Evolutionary conservation across 2,888 invertebrate species (phyloP), one percentile per base, ranked within the genome.

Genomic region (Orthosia incerta): DNA sequence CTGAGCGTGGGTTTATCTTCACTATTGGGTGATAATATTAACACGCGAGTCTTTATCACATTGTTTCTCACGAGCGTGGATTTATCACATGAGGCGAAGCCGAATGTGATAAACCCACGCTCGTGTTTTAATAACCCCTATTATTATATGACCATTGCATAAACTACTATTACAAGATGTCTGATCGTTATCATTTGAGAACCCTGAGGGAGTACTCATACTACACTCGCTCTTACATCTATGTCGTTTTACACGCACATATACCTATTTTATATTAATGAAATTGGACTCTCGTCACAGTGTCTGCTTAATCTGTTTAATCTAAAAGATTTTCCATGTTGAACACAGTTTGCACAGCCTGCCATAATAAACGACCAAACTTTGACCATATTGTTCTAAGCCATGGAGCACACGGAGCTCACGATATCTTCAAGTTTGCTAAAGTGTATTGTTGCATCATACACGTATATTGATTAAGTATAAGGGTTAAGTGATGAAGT

Each of bases 311-410:
- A 57, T 77, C 31, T 69, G 48, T 53, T 31, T 16, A 11, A 26
- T 56, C n/a, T 39, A 50, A 60, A 78, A 68, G 26, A 76, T 64
- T 79, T 76, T 63, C 39, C 39, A n/a, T 39, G 60, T 64, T 45
- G 48, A 60, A 51, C 59, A 46, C 39, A 23, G 60, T 46, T 69
- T 56, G 23, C 63, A 55, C 51, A 57, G 82, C 51, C 64, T 76
- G 57, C 15, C 39, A 59, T 63, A 77, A 82, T 79, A 66, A 79
- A 82, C 62, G 78, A 62, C n/a, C 57, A 55, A 79, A 79, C 78
- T 79, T 79, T 48, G 57, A 63, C 39, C 65, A 77, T 77, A 71
- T 45, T 71, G 82, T 76, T 79, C 50, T 75, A 65, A 71, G 39
- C 78, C 66, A 51, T 71, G n/a, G n/a, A n/a, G 62, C 78, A 66